A percentile compares a stretch with the other conserved stretches of the same genome.
Conservation (phyloP, 1,140 invertebrate species). For the Drosophila micromelanica region DNA sequence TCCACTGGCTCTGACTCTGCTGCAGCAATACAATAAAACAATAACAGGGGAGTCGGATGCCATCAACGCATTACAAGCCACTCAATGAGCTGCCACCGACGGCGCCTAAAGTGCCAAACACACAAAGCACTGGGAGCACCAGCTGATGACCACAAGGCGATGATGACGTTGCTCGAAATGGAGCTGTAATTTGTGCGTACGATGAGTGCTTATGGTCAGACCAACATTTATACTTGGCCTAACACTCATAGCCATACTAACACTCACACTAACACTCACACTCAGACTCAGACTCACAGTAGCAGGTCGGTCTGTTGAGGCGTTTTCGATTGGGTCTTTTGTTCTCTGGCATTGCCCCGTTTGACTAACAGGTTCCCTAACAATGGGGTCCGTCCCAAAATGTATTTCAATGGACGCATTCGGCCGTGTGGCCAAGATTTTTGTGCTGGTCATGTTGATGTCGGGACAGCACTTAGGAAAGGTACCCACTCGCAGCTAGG, state of each 20-base stretch:
- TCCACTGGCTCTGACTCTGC: conserved; percentile 14
- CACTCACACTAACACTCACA: conserved; percentile 8
- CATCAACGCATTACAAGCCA: conserved; percentile 79
- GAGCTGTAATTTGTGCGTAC: conserved; percentile 66
- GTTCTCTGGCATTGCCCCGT: conserved; percentile 60
- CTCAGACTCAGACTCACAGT: conserved; percentile 23
- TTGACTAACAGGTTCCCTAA: conserved; percentile 67
- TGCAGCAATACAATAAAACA: conserved; percentile 71
- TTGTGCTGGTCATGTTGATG: conserved; percentile 74
- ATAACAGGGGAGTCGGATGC: conserved; percentile 55
- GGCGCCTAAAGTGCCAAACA: conserved; percentile 77
- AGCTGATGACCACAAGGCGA: conserved; percentile 40
- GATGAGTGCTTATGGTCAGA: conserved; percentile 26
- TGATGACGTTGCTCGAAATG: conserved; percentile 59
- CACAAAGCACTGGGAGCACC: conserved; percentile 14
- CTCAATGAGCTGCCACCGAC: conserved; percentile 78
- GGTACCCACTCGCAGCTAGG: conserved; percentile 21
- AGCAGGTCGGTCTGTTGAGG: conserved; percentile 35
- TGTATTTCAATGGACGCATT: conserved; percentile 76
- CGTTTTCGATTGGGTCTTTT: conserved; percentile 58
- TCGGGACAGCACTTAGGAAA: conserved; percentile 43
- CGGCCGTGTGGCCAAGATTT: conserved; percentile 77
- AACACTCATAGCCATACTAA: conserved; percentile 10
- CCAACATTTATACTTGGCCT: conserved; percentile 12
- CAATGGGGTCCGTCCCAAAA: conserved; percentile 69